These are phyloP conservation scores for Calliopsis andreniformis DNA, from an alignment of 1,140 invertebrate genomes.

Conservation along the genomic window DNA sequence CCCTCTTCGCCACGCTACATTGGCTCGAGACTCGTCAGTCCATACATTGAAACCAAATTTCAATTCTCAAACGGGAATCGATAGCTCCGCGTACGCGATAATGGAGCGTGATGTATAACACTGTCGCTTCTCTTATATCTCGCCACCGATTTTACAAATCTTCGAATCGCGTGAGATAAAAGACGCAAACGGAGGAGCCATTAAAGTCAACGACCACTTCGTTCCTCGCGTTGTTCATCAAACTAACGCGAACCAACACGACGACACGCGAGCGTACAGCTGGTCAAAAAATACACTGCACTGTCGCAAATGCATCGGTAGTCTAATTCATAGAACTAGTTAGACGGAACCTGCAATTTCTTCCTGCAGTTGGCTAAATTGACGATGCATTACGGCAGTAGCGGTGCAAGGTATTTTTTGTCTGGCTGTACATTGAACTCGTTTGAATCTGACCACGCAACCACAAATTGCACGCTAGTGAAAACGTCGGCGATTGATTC, in stretches of 20 bases:
- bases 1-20: slow-evolving; percentile 44
- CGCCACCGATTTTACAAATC: neutral
- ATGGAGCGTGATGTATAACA: neutral
- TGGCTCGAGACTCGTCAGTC: neutral
- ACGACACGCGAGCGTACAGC: no score
- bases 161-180: neutral
- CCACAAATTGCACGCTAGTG: no score
- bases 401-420: no score
- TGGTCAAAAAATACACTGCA: no score
- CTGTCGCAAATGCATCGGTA: no score
- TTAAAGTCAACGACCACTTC: neutral
- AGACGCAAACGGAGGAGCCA: neutral
- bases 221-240: neutral
- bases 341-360: no score
- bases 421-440: no score
- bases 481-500: no score
- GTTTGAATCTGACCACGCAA: no score
- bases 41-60: neutral
- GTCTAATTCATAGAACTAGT: no score
- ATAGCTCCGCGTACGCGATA: neutral
- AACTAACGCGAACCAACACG: neutral
- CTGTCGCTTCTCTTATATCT: neutral
- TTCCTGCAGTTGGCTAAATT: no score
- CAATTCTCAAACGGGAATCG: neutral
- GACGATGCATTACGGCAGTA: no score